Base-by-base conservation (phyloP, 2,113 vertebrate species). In the Oenanthe oenanthe region DNA sequence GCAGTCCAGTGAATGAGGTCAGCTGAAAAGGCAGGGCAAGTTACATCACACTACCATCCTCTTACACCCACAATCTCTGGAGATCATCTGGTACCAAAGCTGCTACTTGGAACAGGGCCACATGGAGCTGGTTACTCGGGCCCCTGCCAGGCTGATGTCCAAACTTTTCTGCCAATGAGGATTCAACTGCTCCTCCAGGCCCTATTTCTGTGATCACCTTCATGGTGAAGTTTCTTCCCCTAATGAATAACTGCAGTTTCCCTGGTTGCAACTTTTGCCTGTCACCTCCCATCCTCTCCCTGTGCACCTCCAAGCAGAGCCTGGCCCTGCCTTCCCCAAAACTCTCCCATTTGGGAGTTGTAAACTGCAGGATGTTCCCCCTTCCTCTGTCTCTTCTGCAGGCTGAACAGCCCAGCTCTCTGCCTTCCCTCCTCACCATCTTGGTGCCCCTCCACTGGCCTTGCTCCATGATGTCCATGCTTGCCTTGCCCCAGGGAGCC, bases 331-430 rank as follows among this genome's bases (percentile, higher is more conserved):
- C 18, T 67, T 83, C 24, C 18, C 10, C 40, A 7, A 20, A 3
- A 3, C 7, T 71, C 17, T 74, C 51, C 21, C 56, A 8, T 12
- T 3, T 38, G 29, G 29, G 4, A 65, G 18, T 0, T 68, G 56
- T 56, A 57, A 42, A 8, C 51, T 40, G 65, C 77, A 40, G n/a
- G 3, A 9, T 0, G 34, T 7, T 36, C 34, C 8, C 34, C 31
- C 26, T 60, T 76, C 22, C 9, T 6, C 24, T 0, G 0, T 26
- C 60, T 60, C 57, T 60, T 85, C n/a, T 4, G 0, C 31, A 45
- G 56, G 9, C 40, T 48, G 31, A 70, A 43, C 1, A 4, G n/a
- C 60, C 17, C 57, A 66, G 67, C 13, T 17, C 70, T 24, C 66
- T 54, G 34, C 29, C 13, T 65, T 48, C 26, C 22, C 26, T 80